Evolutionary conservation across 2,113 vertebrate genomes (phyloP), one percentile per base, ranked within the genome.

Genomic region (Ardeotis arabs): DNA sequence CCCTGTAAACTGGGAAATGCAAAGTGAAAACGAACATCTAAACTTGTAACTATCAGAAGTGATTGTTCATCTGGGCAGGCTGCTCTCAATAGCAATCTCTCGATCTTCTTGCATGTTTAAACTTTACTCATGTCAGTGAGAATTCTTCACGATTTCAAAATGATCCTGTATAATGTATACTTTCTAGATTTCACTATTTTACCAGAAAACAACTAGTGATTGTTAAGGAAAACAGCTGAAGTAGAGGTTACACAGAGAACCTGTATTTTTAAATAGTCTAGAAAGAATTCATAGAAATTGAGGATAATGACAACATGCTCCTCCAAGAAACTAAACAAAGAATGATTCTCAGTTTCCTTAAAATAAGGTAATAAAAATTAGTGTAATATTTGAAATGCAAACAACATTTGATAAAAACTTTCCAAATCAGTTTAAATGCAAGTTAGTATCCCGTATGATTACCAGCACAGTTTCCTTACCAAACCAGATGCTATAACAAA

Each of bases 401-500:
- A 72, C 47, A 84, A 58, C 64, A 39, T 2, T 25, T 25, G 23
- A 79, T 69, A 84, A 87, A 24, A 92, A 81, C 45, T 87, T 94
- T 96, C 89, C 70, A 80, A 94, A 69, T 23, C 27, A 94, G 52
- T 64, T 24, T 56, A 94, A 96, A 92, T 59, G 77, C 53, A 94
- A 85, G 69, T 80, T 90, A 80, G 55, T 60, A 90, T 15, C 56
- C 81, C 84, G 47, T 12, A 66, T 8, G 7, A 88, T n/a, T 86
- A 88, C 68, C 66, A 93, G 56, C 47, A 83, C 7, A 56, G 55
- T 45, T 87, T 84, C 85, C 59, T 59, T 86, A 96, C 91, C 89
- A 92, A 95, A 90, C 18, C 94, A 96, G 91, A 93, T 81, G 84
- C 80, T 90, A 67, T n/a, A 92, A 79, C 76, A 92, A 96, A 96